Conservation (phyloP, 2,888 invertebrate species). For the Orthosia incerta region DNA sequence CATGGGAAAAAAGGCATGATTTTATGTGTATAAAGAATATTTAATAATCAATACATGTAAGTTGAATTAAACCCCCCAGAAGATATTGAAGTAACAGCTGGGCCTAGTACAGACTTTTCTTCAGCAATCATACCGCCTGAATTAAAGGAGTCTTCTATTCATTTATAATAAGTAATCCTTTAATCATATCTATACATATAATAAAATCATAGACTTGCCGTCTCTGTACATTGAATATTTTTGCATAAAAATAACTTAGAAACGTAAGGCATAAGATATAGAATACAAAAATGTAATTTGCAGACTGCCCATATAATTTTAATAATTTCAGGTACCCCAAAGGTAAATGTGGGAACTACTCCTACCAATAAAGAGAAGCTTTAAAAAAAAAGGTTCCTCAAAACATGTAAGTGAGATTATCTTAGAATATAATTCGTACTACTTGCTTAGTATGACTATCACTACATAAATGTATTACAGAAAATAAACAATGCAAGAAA, state of each 20-base stretch:
- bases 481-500: too few species aligned
- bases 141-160: background rate
- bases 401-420: conserved; percentile 4
- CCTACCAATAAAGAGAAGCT: conserved; percentile 3
- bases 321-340: conserved; percentile 1
- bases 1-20: too few species aligned
- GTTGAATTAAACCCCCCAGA: too few species aligned
- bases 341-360: conserved; percentile 1
- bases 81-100: conserved; percentile 3
- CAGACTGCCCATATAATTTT: background rate
- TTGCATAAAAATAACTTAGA: too few species aligned
- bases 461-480: conserved; percentile 5
- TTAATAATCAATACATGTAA: background rate
- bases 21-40: too few species aligned
- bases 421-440: conserved; percentile 1
- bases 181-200: background rate
- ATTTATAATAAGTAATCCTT: background rate
- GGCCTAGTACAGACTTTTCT: conserved; percentile 3
- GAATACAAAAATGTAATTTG: background rate
- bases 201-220: too few species aligned
- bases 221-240: background rate
- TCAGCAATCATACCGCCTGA: background rate
- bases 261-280: background rate
- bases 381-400: background rate
- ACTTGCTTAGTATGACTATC: too few species aligned